phyloP scores from a whole-genome alignment of 2,113 vertebrate genomes.

The Tragelaphus scriptus region DNA sequence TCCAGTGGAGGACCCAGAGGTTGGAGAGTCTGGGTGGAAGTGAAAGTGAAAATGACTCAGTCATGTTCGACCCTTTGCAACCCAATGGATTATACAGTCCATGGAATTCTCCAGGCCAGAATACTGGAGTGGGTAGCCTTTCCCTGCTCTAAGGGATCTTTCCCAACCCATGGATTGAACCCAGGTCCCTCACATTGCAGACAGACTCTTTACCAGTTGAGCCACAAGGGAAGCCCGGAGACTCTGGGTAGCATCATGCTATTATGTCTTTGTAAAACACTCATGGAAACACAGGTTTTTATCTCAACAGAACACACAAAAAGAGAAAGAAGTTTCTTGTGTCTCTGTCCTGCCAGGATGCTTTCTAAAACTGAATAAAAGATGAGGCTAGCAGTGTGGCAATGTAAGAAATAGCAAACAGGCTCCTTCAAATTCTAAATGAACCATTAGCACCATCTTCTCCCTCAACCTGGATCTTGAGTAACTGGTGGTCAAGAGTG shows the following conservation, averaged over 20 bases:
- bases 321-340: background rate
- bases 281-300: background rate
- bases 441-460: background rate
- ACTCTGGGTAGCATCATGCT: too few relatives aligned
- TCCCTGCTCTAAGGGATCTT: background rate
- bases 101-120: background rate
- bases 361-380: background rate
- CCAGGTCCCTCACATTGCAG: background rate
- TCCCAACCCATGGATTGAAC: background rate
- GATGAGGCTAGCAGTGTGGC: background rate
- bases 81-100: background rate
- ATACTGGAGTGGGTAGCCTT: background rate
- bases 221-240: accelerated
- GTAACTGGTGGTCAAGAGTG: background rate
- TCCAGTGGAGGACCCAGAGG: background rate
- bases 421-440: background rate
- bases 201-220: background rate
- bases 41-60: background rate
- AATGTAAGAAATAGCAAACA: too few relatives aligned
- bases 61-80: accelerated
- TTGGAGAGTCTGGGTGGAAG: background rate
- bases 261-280: background rate
- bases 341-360: background rate
- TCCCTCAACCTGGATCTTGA: background rate
- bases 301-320: background rate